Evolutionary conservation across 2,888 invertebrate species (phyloP).

Genomic region (Thymelicus acteon): DNA sequence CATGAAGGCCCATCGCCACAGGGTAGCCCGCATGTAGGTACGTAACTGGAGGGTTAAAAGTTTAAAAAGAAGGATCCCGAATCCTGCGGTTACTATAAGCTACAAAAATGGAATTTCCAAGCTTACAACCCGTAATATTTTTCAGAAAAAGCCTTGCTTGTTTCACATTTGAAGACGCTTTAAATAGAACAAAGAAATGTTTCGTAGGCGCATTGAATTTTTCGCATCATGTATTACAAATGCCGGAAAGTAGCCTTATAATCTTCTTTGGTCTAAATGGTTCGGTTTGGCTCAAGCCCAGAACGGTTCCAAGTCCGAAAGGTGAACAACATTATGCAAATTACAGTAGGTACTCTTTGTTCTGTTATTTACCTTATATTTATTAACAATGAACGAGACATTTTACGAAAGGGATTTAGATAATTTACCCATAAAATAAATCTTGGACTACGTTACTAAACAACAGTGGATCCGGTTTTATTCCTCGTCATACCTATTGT

Average conservation of each 20-base stretch:
- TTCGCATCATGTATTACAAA: slow-evolving; percentile 42
- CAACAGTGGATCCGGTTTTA: slow-evolving; percentile 29
- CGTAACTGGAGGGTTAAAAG: too few relatives aligned
- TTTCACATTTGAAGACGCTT: slow-evolving; percentile 9
- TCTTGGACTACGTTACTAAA: slow-evolving; percentile 26
- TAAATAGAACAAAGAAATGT: slow-evolving; percentile 35
- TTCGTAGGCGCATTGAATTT: slow-evolving; percentile 40
- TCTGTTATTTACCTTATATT: slow-evolving; percentile 79
- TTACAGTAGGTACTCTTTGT: slow-evolving; percentile 74
- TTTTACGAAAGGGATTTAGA: slow-evolving; percentile 55
- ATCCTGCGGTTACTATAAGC: too few relatives aligned
- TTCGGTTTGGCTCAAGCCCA: slow-evolving; percentile 78
- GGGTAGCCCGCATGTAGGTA: too few relatives aligned
- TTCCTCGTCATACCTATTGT: not conserved
- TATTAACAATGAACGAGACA: slow-evolving; percentile 66
- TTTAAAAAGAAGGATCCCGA: too few relatives aligned
- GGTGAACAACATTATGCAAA: slow-evolving; percentile 82
- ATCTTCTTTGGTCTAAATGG: slow-evolving; percentile 72
- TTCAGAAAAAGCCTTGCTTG: not conserved
- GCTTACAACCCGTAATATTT: not conserved
- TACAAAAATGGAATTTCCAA: not conserved
- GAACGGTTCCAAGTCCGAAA: slow-evolving; percentile 66
- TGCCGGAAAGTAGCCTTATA: slow-evolving; percentile 70
- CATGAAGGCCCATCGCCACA: too few relatives aligned
- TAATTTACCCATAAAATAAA: slow-evolving; percentile 36